Evolutionary conservation across 2,113 vertebrate genomes (phyloP), one percentile per base, ranked within the genome.

Genomic region (Heterochromis multidens): DNA sequence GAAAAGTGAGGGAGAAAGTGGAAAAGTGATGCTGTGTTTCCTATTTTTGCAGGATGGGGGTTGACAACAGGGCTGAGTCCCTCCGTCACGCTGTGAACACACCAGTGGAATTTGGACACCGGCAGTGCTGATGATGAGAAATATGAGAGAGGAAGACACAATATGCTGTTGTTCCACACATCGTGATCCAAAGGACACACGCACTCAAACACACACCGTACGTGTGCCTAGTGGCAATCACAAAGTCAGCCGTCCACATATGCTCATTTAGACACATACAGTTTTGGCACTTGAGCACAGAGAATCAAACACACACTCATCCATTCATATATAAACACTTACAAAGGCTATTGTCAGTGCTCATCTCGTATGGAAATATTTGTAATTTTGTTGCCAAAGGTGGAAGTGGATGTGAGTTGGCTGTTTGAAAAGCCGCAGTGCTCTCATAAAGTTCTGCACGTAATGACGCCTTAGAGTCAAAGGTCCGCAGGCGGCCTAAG

Each of bases 1-100:
- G 76, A 89, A 90, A 88, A 81, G 65, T 70, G 79, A 85, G 85
- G 46, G 79, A 86, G 88, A 93, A 88, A 82, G 82, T 94, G 93
- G 93, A 92, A 94, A 92, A 94, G 85, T 87, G 91, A 93, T 84
- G 88, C 89, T 63, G 54, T 62, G 83, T 95, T 95, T 96, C 95
- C 95, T 93, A 94, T 95, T 93, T 91, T 93, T 91, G 67, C 90
- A 92, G 89, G 93, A 91, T 67, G 84, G 78, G 57, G 89, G 81
- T 76, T 63, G 74, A 92, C 89, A 93, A 91, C 87, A 85, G 78
- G 90, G 83, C 65, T n/a, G 79, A 78, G 79, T 23, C 85, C 57
- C 40, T 46, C 86, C 1, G 2, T 77, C 78, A 81, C 6, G n/a
- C 83, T 82, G 82, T 13, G 52, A 82, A 81, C 86, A 82, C 88